Evolutionary conservation across 2,113 vertebrate species (phyloP).

Genomic region (Hystrix brachyura): DNA sequence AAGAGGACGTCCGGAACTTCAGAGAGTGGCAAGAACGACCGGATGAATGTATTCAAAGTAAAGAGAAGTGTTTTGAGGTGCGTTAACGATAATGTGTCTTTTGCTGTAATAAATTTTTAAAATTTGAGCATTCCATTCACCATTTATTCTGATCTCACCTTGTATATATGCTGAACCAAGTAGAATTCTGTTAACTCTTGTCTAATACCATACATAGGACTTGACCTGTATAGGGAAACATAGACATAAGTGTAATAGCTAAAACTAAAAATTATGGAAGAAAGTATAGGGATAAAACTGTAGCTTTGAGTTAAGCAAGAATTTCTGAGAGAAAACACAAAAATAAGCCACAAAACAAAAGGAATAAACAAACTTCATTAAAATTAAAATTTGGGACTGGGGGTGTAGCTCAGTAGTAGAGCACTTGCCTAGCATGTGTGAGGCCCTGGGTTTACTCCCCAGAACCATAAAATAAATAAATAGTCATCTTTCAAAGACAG

Average conservation of each 20-base stretch:
- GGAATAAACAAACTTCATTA: not conserved
- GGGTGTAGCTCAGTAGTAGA: not conserved
- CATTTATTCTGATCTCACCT: not conserved
- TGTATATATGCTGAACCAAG: not conserved
- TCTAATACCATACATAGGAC: not conserved
- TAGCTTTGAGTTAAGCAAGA: not conserved
- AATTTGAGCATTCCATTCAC: not conserved
- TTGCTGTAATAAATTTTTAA: not conserved
- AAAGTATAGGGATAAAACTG: not conserved
- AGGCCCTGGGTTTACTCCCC: not conserved
- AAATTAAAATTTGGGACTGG: not conserved
- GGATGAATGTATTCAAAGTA: not conserved
- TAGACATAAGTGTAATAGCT: no score
- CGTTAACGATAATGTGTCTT: not conserved
- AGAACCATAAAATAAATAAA: not conserved
- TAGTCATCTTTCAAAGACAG: not conserved
- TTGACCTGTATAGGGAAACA: not conserved
- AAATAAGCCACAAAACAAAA: not conserved
- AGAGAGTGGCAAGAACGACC: not conserved
- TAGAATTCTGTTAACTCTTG: not conserved
- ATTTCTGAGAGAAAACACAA: constrained; percentile 35
- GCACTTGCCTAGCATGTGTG: not conserved
- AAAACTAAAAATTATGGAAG: not conserved
- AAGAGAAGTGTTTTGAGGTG: not conserved
- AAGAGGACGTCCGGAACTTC: not conserved